A percentile compares a stretch with the other conserved stretches of the same genome.
Conservation (phyloP, 23 tunicate species). For the Styela plicata region DNA sequence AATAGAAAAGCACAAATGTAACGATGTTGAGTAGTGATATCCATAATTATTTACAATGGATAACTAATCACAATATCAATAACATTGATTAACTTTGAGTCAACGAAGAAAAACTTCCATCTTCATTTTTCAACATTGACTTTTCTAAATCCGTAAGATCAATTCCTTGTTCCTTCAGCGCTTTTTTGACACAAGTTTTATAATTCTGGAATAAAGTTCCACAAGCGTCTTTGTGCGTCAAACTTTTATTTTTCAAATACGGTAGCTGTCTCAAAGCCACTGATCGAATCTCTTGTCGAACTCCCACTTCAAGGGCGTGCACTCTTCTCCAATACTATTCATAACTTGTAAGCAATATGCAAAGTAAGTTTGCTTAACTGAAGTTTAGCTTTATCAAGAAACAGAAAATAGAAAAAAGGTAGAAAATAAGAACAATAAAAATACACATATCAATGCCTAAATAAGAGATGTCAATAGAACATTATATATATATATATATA, state of each 20-base stretch:
- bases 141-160: constrained; percentile 84
- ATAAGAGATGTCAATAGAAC: no score
- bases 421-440: no score
- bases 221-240: constrained; percentile 49
- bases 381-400: no score
- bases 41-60: background rate
- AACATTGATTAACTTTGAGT: background rate
- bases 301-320: constrained; percentile 81
- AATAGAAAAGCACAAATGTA: constrained; percentile 25
- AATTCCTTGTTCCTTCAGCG: constrained; percentile 75
- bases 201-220: constrained; percentile 84
- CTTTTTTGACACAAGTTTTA: constrained; percentile 81
- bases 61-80: no score
- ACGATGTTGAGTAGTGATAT: background rate
- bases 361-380: no score
- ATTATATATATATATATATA: no score
- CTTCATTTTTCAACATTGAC: constrained; percentile 58
- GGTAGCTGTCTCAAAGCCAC: constrained; percentile 97
- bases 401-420: no score
- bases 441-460: no score
- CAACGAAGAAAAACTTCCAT: background rate
- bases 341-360: constrained; percentile 33
- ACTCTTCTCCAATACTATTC: constrained; percentile 86
- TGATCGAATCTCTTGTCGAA: constrained; percentile 92
- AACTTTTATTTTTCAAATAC: constrained; percentile 55